These are phyloP conservation scores for Gila robusta DNA, from an alignment of 2,797 vertebrate genomes.

Conservation along the genomic window DNA sequence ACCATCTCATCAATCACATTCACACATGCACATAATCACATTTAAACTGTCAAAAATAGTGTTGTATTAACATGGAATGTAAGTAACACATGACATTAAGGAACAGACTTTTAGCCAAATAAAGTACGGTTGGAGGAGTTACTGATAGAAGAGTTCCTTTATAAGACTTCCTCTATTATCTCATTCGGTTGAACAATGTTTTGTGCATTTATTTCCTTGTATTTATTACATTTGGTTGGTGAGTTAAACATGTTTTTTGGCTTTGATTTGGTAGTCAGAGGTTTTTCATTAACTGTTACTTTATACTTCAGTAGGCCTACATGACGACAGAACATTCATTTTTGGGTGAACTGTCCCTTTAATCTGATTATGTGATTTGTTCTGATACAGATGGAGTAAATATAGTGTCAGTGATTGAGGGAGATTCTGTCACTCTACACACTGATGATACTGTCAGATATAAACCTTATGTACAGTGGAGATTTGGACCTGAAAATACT, in stretches of 20 bases:
- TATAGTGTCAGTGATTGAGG: not conserved
- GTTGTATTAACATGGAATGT: not conserved
- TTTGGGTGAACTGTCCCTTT: not conserved
- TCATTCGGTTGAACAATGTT: not conserved
- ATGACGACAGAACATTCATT: not conserved
- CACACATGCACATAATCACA: not conserved
- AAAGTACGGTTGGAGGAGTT: not conserved
- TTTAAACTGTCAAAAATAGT: not conserved
- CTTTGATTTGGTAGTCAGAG: not conserved
- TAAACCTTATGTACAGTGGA: not conserved
- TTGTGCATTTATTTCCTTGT: not conserved
- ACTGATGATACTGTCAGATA: not conserved
- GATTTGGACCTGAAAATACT: not conserved
- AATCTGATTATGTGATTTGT: not conserved
- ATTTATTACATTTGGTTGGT: conserved; percentile 3
- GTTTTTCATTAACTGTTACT: not conserved
- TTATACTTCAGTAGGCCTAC: not conserved
- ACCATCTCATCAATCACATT: not conserved
- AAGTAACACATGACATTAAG: not conserved
- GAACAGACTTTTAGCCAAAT: not conserved
- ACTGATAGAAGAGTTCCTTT: not conserved
- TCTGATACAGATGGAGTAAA: not conserved
- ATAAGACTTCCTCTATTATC: not conserved
- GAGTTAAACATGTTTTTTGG: not conserved
- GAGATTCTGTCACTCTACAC: conserved; percentile 9